Evolutionary conservation across 2,113 vertebrate genomes (phyloP), one percentile per base, ranked within the genome.

Genomic region (Sinocyclocheilus anshuiensis): DNA sequence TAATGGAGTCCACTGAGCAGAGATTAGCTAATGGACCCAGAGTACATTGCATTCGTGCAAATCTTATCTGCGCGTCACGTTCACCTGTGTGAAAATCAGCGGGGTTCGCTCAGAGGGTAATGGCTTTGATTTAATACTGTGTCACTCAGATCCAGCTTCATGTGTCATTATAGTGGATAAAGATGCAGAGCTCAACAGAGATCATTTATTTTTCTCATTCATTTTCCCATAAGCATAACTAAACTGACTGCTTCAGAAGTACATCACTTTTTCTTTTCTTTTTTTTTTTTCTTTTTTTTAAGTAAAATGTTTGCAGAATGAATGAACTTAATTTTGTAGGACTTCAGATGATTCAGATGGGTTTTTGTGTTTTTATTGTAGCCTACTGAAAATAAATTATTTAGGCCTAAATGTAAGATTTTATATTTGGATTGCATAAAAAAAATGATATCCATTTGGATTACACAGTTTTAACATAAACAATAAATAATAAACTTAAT

Each of bases 71-170:
- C 18, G 20, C 2, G 5, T 80, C 59, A 65, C n/a, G 22, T 67
- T 65, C 42, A 65, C 59, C 59, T 29, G 59, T 63, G 80, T 82
- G 36, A 45, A 45, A 11, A 24, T 42, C 29, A 63, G 33, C 22
- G 4, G 20, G 4, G 61, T 82, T 69, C 12, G n/a, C 7, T 20
- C 15, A 9, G 8, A 77, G 50, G 16, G 15, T 55, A 77, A 55
- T 77, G 26, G 45, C 76, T 77, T 55, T 29, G 45, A 77, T 22
- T 77, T 29, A 77, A 77, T 75, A 76, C 42, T 76, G n/a, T 24
- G 16, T 16, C 59, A 26, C 79, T 81, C 59, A 26, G 12, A 16
- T 76, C 13, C 13, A 45, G 72, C 20, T 45, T 13, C 22, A 48
- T 45, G 18, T 13, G 39, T 24, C 39, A 75, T 75, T 45, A 45